phyloP scores from a whole-genome alignment of 2,113 vertebrate species.

The Panthera uncia region DNA sequence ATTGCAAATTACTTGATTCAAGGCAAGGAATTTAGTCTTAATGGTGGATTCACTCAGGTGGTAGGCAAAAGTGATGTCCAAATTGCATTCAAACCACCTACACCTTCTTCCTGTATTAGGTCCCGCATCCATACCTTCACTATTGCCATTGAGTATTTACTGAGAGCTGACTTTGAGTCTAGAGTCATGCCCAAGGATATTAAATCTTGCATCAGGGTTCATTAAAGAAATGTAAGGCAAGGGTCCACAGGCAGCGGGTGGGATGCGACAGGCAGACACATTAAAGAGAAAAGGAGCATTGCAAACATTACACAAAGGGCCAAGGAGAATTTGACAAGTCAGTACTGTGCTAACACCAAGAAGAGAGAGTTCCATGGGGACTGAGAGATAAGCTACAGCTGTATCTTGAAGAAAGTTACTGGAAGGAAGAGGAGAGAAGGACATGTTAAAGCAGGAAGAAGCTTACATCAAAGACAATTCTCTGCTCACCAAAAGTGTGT shows the following conservation, averaged over 20 bases:
- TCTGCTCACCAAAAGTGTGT: not conserved
- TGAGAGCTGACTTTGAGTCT: not conserved
- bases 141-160: not conserved
- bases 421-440: not conserved
- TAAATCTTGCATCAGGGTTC: not conserved
- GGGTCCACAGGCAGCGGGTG: not conserved
- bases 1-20: not conserved
- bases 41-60: not conserved
- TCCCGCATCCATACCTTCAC: not conserved
- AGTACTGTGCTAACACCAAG: not conserved
- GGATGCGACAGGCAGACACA: not conserved
- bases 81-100: not conserved
- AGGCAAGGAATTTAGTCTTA: not conserved
- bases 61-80: not conserved
- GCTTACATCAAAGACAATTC: not conserved
- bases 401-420: not conserved
- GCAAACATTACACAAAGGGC: not conserved
- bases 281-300: not conserved
- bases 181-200: not conserved
- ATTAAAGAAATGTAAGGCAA: conserved; percentile 20
- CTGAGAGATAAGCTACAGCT: not conserved
- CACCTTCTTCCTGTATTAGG: not conserved
- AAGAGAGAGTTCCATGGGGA: not conserved
- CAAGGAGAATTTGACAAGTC: conserved; percentile 1
- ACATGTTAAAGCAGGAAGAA: not conserved